A percentile compares a stretch with the other conserved stretches of the same genome.
phyloP scores from a whole-genome alignment of 2,797 vertebrate genomes.

The Sebastes variabilis region DNA sequence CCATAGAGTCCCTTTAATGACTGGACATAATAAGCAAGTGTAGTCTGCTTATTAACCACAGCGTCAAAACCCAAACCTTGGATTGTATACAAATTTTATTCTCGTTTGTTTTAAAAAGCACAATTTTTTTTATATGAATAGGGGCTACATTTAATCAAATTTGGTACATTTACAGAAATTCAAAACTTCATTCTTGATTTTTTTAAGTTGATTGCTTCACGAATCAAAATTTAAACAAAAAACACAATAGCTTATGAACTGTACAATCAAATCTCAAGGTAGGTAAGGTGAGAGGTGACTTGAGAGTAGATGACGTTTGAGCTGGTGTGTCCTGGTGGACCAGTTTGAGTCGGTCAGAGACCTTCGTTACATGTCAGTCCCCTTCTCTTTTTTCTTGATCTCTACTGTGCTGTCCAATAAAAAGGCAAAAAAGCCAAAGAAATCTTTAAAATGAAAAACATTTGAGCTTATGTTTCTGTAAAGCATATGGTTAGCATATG shows the following conservation, averaged over 20 bases:
- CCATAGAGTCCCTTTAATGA: not conserved
- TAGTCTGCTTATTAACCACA: not conserved
- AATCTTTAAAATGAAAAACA: conserved; percentile 48
- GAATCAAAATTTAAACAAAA: conserved; percentile 64
- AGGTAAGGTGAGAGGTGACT: conserved; percentile 54
- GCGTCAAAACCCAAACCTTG: not conserved
- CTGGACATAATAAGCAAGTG: not conserved
- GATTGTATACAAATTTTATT: conserved; percentile 82
- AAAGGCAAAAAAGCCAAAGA: conserved; percentile 11
- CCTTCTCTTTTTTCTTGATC: conserved; percentile 37
- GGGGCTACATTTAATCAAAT: conserved; percentile 69
- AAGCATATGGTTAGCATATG: conserved; percentile 70
- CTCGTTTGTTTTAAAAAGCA: conserved; percentile 73
- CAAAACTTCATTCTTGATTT: conserved; percentile 69
- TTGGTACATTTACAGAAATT: conserved; percentile 80
- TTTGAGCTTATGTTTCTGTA: conserved; percentile 74
- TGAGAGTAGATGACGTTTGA: conserved; percentile 49
- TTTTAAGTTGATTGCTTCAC: conserved; percentile 66
- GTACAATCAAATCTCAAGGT: conserved; percentile 82
- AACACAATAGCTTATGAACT: conserved; percentile 85
- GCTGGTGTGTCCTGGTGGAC: not conserved
- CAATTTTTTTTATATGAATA: conserved; percentile 70
- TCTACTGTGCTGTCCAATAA: conserved; percentile 24
- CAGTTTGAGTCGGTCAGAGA: conserved; percentile 27
- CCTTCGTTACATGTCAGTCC: conserved; percentile 17